phyloP scores from a whole-genome alignment of 2,888 invertebrate genomes.

The Galerucella nymphaeae region DNA sequence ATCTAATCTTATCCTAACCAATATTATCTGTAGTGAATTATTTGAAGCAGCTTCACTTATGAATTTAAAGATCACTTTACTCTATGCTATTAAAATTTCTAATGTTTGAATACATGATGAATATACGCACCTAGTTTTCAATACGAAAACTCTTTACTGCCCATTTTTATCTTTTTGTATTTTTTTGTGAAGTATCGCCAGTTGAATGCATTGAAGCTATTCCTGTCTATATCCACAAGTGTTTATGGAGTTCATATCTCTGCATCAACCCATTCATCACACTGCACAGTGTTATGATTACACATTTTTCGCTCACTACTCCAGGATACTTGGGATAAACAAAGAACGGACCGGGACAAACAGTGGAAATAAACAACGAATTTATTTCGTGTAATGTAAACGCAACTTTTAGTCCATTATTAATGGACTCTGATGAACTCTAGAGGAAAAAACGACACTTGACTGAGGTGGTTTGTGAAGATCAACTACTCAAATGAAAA shows the following conservation, averaged over 20 bases:
- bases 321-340: background rate
- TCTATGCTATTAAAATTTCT: background rate
- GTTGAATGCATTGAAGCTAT: slow-evolving; percentile 5
- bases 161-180: slow-evolving; percentile 13
- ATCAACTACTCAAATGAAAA: background rate
- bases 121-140: background rate
- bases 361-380: slow-evolving; percentile 16
- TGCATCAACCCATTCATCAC: slow-evolving; percentile 49
- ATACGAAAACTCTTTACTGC: background rate
- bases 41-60: background rate
- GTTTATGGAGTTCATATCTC: slow-evolving; percentile 52
- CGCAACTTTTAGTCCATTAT: slow-evolving; percentile 31
- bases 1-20: too few relatives aligned
- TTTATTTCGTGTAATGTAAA: slow-evolving; percentile 33
- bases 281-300: slow-evolving; percentile 51
- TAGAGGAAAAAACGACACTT: background rate
- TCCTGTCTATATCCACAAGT: slow-evolving; percentile 44
- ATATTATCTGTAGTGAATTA: background rate
- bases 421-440: slow-evolving; percentile 21
- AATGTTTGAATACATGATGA: background rate
- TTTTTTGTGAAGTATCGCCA: slow-evolving; percentile 9
- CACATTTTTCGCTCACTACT: slow-evolving; percentile 46
- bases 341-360: slow-evolving; percentile 9
- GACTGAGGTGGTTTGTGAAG: background rate
- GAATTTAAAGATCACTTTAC: background rate